Conservation (phyloP, 2,888 invertebrate species). For the Operophtera brumata region DNA sequence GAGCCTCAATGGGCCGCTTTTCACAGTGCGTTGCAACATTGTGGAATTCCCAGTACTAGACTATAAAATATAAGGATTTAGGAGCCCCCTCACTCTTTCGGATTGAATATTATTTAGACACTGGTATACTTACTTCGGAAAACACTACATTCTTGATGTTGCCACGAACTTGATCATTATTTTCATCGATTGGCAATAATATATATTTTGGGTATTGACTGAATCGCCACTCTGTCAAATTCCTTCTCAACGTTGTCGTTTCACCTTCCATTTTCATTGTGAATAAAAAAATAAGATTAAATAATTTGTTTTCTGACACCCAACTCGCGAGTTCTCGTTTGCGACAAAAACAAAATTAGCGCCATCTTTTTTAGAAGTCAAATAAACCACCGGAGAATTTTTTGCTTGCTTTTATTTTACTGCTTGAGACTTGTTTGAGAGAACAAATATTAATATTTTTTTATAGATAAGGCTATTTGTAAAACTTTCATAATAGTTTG, state of each 20-base stretch:
- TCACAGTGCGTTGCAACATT: no score
- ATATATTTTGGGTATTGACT: constrained; percentile 74
- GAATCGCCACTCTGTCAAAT: constrained; percentile 73
- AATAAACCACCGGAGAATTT: background rate
- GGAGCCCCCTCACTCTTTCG: no score
- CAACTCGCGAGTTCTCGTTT: background rate
- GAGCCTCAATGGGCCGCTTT: no score
- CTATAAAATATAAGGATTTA: no score
- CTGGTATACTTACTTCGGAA: constrained; percentile 72
- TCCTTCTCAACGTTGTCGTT: constrained; percentile 55
- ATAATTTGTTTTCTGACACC: background rate
- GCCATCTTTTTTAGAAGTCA: constrained; percentile 5
- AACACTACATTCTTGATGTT: constrained; percentile 81
- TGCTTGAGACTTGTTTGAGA: background rate
- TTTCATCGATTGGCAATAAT: constrained; percentile 80
- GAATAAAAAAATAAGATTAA: background rate
- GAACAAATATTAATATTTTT: background rate
- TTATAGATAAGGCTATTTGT: no score
- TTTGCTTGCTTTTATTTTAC: background rate
- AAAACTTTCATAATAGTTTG: no score
- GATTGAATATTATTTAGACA: no score
- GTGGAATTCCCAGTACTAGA: no score
- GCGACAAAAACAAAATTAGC: background rate
- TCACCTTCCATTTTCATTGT: constrained; percentile 73
- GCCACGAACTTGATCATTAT: constrained; percentile 72